Evolutionary conservation across 2,113 vertebrate genomes (phyloP), one percentile per base, ranked within the genome.

Genomic region (Axis porcinus): DNA sequence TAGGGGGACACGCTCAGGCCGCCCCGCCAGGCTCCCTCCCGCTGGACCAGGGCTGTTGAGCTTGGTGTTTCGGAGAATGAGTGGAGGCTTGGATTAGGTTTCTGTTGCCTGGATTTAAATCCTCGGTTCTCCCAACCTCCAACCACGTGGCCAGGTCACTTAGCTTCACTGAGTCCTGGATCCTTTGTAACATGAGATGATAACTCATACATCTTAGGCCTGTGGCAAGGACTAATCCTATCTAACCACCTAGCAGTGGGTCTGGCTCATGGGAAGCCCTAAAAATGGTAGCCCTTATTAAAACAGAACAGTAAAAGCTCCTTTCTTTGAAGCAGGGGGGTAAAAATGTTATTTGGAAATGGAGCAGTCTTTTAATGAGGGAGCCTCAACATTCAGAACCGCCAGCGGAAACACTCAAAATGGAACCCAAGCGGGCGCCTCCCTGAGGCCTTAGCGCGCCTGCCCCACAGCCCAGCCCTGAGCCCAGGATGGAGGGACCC

Each of bases 231-330:
- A n/a, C 62, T 93, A 28, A 78, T 58, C 64, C 40, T 54, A n/a
- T 43, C 33, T 30, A 86, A 95, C 21, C 3, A 30, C 55, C 50
- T 78, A 33, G 21, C 11, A 36, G 47, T 82, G 33, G 81, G 81
- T 83, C 57, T 92, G 57, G 55, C 21, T 86, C 45, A 3, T 19
- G 50, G 76, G 52, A 94, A 76, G 81, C 47, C 70, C 54, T 90
- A 64, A 52, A 52, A 62, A 78, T 84, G 87, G 50, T 92, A 74
- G n/a, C 52, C 45, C 55, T 91, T 81, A 85, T 90, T 95, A 96
- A 96, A 89, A 94, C 23, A 13, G 50, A 92, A 82, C 79, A 70
- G 52, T 95, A 76, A 93, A 97, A 98, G 45, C 21, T 58, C 43
- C 9, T 82, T 81, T 33, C 45, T 96, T 86, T 85, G 94, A 96